These are phyloP conservation scores for Cygnus buccinator DNA, from an alignment of 2,113 vertebrate genomes.

Conservation along the genomic window DNA sequence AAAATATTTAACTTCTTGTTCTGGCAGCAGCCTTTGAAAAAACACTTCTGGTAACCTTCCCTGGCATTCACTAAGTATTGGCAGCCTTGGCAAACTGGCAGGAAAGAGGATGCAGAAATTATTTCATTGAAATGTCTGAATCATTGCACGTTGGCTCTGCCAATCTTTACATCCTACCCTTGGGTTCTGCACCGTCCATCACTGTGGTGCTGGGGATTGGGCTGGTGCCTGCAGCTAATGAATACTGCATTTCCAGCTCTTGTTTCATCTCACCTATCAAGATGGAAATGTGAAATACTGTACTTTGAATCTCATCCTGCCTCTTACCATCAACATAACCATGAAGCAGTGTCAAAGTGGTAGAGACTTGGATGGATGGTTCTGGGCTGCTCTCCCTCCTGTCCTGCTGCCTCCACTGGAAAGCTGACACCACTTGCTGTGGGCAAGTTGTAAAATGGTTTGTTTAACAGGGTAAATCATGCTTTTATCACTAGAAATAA, in stretches of 20 bases:
- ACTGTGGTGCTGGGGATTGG: neutral
- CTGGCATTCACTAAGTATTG: conserved; percentile 1
- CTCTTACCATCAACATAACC: neutral
- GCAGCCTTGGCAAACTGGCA: conserved; percentile 55
- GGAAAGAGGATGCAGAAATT: neutral
- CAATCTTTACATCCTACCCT: neutral
- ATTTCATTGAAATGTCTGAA: neutral
- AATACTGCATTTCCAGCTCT: conserved; percentile 10
- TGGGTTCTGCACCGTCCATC: neutral
- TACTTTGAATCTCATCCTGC: neutral
- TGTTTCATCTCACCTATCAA: neutral
- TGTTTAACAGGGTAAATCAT: conserved; percentile 72
- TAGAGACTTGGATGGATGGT: conserved; percentile 38
- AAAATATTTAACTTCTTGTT: conserved; percentile 17
- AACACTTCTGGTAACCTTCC: conserved; percentile 1
- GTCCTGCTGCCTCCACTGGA: conserved; percentile 56
- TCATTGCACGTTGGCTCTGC: neutral
- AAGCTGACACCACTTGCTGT: conserved; percentile 65
- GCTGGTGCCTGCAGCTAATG: conserved; percentile 28
- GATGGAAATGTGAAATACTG: neutral
- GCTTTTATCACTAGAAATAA: conserved; percentile 67
- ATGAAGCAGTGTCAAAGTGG: neutral
- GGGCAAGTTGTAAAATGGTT: conserved; percentile 71
- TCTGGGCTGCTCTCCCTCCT: conserved; percentile 48
- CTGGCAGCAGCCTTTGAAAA: conserved; percentile 22